These are phyloP conservation scores for Leucophenga maculata DNA, from an alignment of 2,888 invertebrate species.

Conservation along the genomic window DNA sequence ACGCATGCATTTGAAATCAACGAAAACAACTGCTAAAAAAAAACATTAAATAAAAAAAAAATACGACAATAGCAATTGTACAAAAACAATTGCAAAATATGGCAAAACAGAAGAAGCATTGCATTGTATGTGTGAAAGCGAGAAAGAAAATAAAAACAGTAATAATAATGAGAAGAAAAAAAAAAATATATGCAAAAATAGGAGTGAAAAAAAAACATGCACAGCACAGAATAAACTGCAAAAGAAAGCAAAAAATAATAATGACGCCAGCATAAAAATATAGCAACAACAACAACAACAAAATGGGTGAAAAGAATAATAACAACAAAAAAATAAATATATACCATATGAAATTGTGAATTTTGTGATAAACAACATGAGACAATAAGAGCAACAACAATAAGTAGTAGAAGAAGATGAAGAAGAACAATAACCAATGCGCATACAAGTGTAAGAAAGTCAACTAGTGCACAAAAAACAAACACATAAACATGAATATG, in stretches of 20 bases:
- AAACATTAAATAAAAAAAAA: not conserved
- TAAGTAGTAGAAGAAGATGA: too few relatives aligned
- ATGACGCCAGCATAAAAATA: slow-evolving; percentile 5
- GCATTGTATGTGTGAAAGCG: not conserved
- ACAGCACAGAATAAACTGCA: slow-evolving; percentile 11
- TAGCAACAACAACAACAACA: slow-evolving; percentile 17
- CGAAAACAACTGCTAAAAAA: slow-evolving; percentile 32
- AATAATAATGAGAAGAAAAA: slow-evolving; percentile 17
- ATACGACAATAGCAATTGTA: slow-evolving; percentile 28
- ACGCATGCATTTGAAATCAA: slow-evolving; percentile 34
- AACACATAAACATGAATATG: not conserved
- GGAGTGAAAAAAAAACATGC: not conserved
- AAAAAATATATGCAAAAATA: slow-evolving; percentile 13
- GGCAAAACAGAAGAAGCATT: slow-evolving; percentile 1
- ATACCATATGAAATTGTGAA: not conserved
- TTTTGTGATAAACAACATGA: slow-evolving; percentile 10
- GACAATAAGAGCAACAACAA: slow-evolving; percentile 2
- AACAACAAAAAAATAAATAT: slow-evolving; percentile 3
- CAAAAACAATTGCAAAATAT: slow-evolving; percentile 12
- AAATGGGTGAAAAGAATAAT: not conserved
- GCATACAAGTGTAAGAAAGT: slow-evolving; percentile 3
- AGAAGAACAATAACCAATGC: not conserved
- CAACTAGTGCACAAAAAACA: not conserved
- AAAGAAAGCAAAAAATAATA: slow-evolving; percentile 12
- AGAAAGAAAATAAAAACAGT: slow-evolving; percentile 10